Evolutionary conservation across 1,140 invertebrate genomes (phyloP).

Genomic region (Drosophila melanica): DNA sequence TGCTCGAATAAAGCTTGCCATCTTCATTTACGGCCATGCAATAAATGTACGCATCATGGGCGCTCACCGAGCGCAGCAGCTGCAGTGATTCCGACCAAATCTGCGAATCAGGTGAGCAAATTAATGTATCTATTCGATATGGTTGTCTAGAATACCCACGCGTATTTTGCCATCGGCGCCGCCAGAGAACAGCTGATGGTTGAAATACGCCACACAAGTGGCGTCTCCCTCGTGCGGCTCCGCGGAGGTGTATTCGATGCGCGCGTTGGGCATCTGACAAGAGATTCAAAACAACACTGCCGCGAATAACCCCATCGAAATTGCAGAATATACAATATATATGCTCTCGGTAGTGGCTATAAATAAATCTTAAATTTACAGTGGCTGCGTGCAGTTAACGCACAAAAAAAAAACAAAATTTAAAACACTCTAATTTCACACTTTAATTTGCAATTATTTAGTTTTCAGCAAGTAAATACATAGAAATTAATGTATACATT

Average conservation of each 20-base stretch:
- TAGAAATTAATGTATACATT: constrained; percentile 58
- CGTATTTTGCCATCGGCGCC: constrained; percentile 84
- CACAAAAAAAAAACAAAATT: constrained; percentile 9
- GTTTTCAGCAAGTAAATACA: constrained; percentile 76
- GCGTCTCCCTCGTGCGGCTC: constrained; percentile 81
- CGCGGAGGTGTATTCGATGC: constrained; percentile 61
- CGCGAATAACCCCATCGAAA: neutral
- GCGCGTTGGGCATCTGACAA: constrained; percentile 54
- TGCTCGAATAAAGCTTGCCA: constrained; percentile 79
- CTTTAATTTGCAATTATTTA: constrained; percentile 67
- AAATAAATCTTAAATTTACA: constrained; percentile 20
- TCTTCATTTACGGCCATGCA: constrained; percentile 71
- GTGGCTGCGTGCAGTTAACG: constrained; percentile 5
- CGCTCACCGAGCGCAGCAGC: constrained; percentile 58
- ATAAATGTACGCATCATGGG: constrained; percentile 79
- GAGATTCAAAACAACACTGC: constrained; percentile 43
- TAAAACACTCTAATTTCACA: constrained; percentile 54
- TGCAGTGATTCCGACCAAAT: constrained; percentile 64
- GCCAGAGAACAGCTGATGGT: constrained; percentile 76
- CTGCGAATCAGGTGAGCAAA: constrained; percentile 27
- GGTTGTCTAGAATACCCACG: constrained; percentile 56
- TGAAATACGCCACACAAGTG: constrained; percentile 64
- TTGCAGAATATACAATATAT: neutral
- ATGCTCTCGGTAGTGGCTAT: constrained; percentile 11
- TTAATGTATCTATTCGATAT: neutral